Conservation (phyloP, 2,113 vertebrate genomes). For the Seriola quinqueradiata region DNA sequence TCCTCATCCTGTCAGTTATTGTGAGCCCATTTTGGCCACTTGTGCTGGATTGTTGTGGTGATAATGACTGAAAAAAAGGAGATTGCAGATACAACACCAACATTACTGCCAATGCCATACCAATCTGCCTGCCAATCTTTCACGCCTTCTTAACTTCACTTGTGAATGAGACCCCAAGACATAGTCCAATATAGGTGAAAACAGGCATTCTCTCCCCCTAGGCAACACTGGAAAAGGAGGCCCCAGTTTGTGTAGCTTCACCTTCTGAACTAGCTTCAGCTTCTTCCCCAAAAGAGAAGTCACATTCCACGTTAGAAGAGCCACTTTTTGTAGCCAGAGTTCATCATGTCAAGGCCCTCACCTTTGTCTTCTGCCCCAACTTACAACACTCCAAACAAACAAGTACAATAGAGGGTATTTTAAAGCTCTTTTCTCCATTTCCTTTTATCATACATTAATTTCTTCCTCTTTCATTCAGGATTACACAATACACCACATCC, state of each 20-base stretch:
- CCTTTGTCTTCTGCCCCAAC: not conserved
- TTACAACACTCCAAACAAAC: conserved; percentile 16
- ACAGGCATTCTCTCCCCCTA: not conserved
- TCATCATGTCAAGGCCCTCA: conserved; percentile 1
- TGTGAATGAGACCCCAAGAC: not conserved
- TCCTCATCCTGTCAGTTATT: not conserved
- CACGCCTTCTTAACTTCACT: conserved; percentile 2
- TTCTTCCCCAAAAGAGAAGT: not conserved
- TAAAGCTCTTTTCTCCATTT: conserved; percentile 24
- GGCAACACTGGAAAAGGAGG: not conserved
- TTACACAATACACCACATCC: conserved; percentile 34
- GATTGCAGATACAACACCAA: not conserved
- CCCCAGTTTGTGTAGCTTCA: not conserved
- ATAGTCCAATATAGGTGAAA: not conserved
- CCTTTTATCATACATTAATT: conserved; percentile 7
- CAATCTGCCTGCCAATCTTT: not conserved
- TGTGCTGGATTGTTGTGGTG: too few relatives aligned
- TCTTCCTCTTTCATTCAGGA: conserved; percentile 49
- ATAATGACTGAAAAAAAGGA: too few relatives aligned
- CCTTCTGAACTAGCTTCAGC: not conserved
- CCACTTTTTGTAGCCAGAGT: not conserved
- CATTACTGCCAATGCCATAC: not conserved
- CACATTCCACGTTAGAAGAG: not conserved
- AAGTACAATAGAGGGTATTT: conserved; percentile 9
- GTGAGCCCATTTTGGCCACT: not conserved